Conservation (phyloP, 2,797 vertebrate genomes). For the Oreonectes daqikongensis region DNA sequence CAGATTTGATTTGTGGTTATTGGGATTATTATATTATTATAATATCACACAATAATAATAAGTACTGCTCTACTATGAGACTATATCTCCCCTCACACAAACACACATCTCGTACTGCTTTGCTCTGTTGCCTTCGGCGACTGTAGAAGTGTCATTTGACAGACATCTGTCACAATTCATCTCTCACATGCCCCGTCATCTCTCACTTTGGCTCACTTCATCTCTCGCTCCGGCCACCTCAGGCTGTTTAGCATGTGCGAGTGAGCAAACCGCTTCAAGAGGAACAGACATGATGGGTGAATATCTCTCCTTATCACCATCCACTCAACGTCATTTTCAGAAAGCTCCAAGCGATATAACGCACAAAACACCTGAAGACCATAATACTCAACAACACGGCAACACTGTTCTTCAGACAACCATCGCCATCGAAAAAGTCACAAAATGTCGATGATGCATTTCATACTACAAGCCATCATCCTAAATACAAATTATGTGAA, state of each 20-base stretch:
- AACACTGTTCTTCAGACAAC: no score
- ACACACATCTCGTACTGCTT: conserved; percentile 12
- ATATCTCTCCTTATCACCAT: conserved; percentile 34
- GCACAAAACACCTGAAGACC: background rate
- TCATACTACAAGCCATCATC: no score
- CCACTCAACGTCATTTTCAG: conserved; percentile 16
- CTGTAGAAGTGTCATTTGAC: conserved; percentile 54
- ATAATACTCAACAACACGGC: background rate
- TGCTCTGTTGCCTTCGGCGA: conserved; percentile 30
- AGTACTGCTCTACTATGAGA: background rate
- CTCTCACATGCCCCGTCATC: conserved; percentile 61
- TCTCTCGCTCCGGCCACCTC: conserved; percentile 50
- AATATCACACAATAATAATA: no score
- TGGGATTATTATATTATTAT: no score
- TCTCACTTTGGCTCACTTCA: conserved; percentile 23
- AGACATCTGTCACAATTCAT: conserved; percentile 66
- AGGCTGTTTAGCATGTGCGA: conserved; percentile 69
- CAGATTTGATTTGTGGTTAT: no score
- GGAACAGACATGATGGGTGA: conserved; percentile 54
- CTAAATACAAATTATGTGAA: no score
- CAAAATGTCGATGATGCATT: background rate
- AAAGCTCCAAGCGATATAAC: background rate
- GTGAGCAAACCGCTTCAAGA: conserved; percentile 66
- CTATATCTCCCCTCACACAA: conserved; percentile 32
- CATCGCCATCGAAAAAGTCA: no score